Conservation (phyloP, 2,797 vertebrate genomes). For the Cygnus olor region DNA sequence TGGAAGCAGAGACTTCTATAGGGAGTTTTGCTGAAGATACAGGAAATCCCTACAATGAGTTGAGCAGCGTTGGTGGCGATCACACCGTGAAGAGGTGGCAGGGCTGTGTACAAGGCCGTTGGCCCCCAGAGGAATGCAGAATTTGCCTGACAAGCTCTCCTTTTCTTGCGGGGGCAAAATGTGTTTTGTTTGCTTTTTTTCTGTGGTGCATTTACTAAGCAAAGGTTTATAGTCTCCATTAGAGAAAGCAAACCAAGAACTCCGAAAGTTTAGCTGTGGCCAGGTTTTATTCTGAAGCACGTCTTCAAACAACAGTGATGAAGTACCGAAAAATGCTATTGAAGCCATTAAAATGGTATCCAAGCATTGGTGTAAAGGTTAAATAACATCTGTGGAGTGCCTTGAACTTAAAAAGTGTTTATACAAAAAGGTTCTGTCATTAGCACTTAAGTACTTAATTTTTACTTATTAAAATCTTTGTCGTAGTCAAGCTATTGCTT, state of each 20-base stretch:
- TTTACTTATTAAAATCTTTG: neutral
- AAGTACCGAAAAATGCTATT: neutral
- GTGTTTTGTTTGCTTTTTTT: too few relatives aligned
- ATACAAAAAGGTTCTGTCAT: neutral
- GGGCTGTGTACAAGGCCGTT: neutral
- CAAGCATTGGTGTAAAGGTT: neutral
- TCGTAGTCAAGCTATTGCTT: neutral
- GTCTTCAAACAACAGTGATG: neutral
- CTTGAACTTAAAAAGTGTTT: neutral
- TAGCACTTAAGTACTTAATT: neutral
- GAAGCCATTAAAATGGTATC: neutral
- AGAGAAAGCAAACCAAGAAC: neutral
- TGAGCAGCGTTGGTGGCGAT: neutral
- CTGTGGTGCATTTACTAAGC: neutral
- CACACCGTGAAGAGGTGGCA: rapidly evolving
- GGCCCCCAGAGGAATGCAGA: neutral
- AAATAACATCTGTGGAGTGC: neutral
- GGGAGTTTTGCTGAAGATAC: neutral
- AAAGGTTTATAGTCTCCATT: neutral
- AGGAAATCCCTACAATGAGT: neutral
- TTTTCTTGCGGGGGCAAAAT: neutral
- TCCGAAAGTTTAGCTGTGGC: neutral
- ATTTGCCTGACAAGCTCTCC: neutral
- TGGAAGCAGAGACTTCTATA: neutral
- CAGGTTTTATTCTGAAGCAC: neutral